These are phyloP conservation scores for Mastomys natalensis DNA, from an alignment of 2,113 vertebrate genomes.

Conservation along the genomic window DNA sequence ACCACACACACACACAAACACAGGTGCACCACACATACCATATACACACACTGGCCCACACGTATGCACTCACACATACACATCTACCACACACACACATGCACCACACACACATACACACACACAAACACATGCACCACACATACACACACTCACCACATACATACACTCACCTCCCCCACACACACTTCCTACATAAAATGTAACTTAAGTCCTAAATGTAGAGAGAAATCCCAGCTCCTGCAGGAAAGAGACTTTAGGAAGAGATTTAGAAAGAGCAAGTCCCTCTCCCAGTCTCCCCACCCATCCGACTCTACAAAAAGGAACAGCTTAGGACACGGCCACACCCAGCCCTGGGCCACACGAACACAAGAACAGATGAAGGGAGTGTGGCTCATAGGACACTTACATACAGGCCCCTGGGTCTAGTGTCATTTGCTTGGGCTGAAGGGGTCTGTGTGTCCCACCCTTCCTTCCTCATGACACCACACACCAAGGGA, in stretches of 20 bases:
- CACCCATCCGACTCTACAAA: background rate
- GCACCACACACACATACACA: background rate
- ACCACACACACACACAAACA: background rate
- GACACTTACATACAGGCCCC: background rate
- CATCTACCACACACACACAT: background rate
- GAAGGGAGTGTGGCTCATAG: background rate
- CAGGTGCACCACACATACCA: too few species aligned
- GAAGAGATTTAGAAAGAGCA: background rate
- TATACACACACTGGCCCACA: background rate
- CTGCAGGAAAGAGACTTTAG: background rate
- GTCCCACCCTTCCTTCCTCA: background rate
- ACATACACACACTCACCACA: background rate
- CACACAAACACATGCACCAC: background rate
- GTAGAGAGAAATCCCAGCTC: background rate
- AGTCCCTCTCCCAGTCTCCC: background rate
- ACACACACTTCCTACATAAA: background rate
- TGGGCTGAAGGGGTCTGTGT: background rate
- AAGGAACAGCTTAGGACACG: background rate
- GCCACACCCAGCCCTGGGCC: background rate
- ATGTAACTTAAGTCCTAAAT: background rate
- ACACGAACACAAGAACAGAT: fast-evolving
- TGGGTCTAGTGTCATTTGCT: background rate
- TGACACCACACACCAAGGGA: background rate
- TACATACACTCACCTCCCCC: background rate
- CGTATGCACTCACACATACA: background rate